Base-by-base conservation (phyloP, 2,888 invertebrate species). In the Calameuta filiformis region DNA sequence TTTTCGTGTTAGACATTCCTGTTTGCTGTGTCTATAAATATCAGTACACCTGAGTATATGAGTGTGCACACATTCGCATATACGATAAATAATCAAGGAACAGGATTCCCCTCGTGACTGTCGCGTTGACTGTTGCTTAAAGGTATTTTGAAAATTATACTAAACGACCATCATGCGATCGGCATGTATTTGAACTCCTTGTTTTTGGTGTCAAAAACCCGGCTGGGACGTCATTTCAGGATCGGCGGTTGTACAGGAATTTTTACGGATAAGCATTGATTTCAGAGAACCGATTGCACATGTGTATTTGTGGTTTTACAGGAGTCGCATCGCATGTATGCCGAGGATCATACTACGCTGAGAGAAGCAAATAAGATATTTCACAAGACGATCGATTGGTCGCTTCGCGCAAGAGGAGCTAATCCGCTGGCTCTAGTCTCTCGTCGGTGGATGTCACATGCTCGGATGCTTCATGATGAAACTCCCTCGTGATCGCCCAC, bases 401-500 rank as follows among this genome's bases (percentile, higher is more conserved):
- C 71, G 71, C 31, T 15, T 71, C 71, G 71, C 15, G 33, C 71
- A 34, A 71, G 71, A 71, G 71, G 9, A 71, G 71, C 31, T 31
- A 56, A 56, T 23, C 23, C 56, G 56, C 56, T 56, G 56, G 23
- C 23, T 23, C 9, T 23, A 56, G 56, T 56, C n/a, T n/a, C n/a
- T n/a, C 56, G 23, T 56, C 23, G 71, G 12, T 34, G 33, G 71
- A 71, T 71, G 71, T 71, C 71, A 71, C 71, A 71, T 71, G 71
- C 71, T 31, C 71, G 12, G 71, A 73, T 75, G 75, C 35, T 79
- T 75, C 75, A 76, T 81, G 81, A 80, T 76, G 81, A 81, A 81
- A 80, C 77, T 77, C 68, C 81, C 79, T 80, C 81, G 80, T 80
- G 80, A 80, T 81, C 81, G 80, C 81, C 81, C 81, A 81, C 81